A percentile compares a stretch with the other conserved stretches of the same genome.
These are phyloP conservation scores for Leptura quadrifasciata DNA, from an alignment of 2,888 invertebrate genomes.

Conservation along the genomic window DNA sequence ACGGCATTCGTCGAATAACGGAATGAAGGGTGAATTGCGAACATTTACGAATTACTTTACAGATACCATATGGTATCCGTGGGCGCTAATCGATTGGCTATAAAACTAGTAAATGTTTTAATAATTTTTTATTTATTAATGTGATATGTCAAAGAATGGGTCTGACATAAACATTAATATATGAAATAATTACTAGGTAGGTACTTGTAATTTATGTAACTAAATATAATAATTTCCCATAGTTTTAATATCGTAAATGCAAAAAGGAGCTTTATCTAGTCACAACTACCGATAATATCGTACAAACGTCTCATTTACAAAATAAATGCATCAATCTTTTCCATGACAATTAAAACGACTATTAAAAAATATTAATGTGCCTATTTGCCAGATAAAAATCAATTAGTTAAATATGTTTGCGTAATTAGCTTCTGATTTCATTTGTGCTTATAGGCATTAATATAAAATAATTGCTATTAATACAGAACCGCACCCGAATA, in stretches of 20 bases:
- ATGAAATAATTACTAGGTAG: neutral
- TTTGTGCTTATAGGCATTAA: constrained; percentile 50
- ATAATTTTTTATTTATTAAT: too few relatives aligned
- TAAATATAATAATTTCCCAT: neutral
- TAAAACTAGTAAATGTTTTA: too few relatives aligned
- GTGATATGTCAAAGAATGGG: too few relatives aligned
- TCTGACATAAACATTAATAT: too few relatives aligned
- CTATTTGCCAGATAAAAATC: constrained; percentile 45
- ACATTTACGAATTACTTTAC: too few relatives aligned
- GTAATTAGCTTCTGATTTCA: constrained; percentile 55
- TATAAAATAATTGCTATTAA: constrained; percentile 56
- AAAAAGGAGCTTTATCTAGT: neutral
- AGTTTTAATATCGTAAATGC: neutral
- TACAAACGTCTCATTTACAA: constrained; percentile 25
- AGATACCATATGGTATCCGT: too few relatives aligned
- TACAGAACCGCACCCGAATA: constrained; percentile 55
- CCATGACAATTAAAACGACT: constrained; percentile 33
- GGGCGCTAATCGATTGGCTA: too few relatives aligned
- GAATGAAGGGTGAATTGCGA: too few relatives aligned
- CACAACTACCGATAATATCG: constrained; percentile 16
- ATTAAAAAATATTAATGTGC: constrained; percentile 40
- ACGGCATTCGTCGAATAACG: too few relatives aligned
- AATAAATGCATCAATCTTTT: constrained; percentile 36
- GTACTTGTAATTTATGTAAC: neutral
- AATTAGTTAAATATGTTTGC: constrained; percentile 46